Base-by-base conservation (phyloP, 2,113 vertebrate genomes). In the Atherinomorus stipes region DNA sequence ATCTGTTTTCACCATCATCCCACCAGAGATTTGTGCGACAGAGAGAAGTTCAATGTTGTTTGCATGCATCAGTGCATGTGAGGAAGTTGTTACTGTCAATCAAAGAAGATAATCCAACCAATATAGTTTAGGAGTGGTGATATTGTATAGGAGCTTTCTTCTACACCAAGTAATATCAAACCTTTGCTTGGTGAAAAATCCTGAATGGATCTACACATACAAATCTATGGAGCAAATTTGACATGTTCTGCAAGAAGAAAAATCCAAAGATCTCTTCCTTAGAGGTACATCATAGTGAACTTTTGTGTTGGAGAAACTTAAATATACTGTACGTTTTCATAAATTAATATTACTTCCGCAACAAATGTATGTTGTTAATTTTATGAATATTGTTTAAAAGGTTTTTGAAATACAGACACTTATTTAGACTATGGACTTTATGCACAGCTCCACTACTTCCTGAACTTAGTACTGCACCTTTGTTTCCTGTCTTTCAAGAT, bases 1-100 rank as follows among this genome's bases (percentile, higher is more conserved):
- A 60, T 23, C 44, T 76, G 44, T 45, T 53, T 80, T 85, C 52
- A 57, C 61, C 42, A 49, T 64, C 34, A 42, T 52, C 23, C 26
- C 34, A 61, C 4, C 21, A 21, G 18, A 9, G 22, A 2, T 42
- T 51, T 71, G 31, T 44, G 38, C 19, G 16, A 50, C 19, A 42
- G 23, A 51, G 23, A 69, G 0, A 22, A 7, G 12, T 16, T 4
- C 22, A 8, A 9, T 60, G 38, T 60, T 8, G n/a, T 18, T 9
- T 18, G 54, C 11, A 11, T 57, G 28, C 19, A 40, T 34, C 18
- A 6, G 53, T 49, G n/a, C 56, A 21, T 42, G 47, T 11, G 34
- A 34, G 63, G 37, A 65, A 44, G 28, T 25, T 10, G 38, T 34
- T 34, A 34, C 7, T 53, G 13, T 38, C 2, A 62, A 7, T 44